Percentiles rank a stretch among this genome's conserved stretches.
These are phyloP conservation scores for Bostrychus sinensis DNA, from an alignment of 2,113 vertebrate genomes.

Conservation along the genomic window DNA sequence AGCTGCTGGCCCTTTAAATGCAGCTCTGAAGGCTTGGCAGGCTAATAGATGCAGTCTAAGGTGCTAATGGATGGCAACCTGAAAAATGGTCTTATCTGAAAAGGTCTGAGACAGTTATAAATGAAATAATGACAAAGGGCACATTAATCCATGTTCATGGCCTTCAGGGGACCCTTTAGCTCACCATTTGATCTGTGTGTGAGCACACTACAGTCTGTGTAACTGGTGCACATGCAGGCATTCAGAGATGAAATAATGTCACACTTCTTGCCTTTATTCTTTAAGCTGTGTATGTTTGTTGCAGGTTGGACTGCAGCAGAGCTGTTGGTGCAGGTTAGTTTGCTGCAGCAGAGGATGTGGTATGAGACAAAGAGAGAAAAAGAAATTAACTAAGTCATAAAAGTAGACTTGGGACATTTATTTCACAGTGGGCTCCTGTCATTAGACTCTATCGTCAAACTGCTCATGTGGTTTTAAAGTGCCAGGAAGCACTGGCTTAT, in stretches of 20 bases:
- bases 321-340: no score
- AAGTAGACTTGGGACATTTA: slow-evolving; percentile 13
- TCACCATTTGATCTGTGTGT: slow-evolving; percentile 62
- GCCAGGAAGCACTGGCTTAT: slow-evolving; percentile 11
- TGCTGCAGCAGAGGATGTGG: neutral
- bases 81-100: slow-evolving; percentile 80
- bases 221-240: slow-evolving; percentile 9
- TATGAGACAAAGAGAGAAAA: neutral
- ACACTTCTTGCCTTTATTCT: slow-evolving; percentile 13
- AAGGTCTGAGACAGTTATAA: slow-evolving; percentile 78
- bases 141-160: slow-evolving; percentile 73
- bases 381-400: slow-evolving; percentile 16
- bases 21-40: slow-evolving; percentile 60
- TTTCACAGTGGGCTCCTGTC: slow-evolving; percentile 10
- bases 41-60: slow-evolving; percentile 74
- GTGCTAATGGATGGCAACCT: slow-evolving; percentile 76
- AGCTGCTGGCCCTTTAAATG: slow-evolving; percentile 72
- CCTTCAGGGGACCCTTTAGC: slow-evolving; percentile 55
- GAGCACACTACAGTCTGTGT: slow-evolving; percentile 41
- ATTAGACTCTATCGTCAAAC: slow-evolving; percentile 29
- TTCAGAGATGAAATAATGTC: slow-evolving; percentile 15
- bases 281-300: neutral
- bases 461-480: slow-evolving; percentile 31
- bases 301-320: neutral
- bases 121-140: slow-evolving; percentile 71